Evolutionary conservation across 92 coral and sea anemone genomes (phyloP).

Genomic region (Phenganax stokvisi): DNA sequence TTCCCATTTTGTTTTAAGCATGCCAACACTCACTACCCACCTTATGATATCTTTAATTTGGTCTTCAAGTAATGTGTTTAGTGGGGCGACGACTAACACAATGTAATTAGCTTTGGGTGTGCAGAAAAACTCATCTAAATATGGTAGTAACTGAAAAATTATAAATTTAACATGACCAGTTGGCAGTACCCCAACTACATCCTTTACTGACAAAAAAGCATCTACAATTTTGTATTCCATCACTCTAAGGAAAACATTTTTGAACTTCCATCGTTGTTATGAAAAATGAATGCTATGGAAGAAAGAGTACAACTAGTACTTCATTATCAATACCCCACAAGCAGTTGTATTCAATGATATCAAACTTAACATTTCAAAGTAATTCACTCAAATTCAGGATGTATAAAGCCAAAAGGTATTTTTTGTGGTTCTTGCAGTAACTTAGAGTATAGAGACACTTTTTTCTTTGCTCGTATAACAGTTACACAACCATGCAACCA

Average conservation of each 20-base stretch:
- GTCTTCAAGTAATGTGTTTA: slow-evolving; percentile 38
- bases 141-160: slow-evolving; percentile 47
- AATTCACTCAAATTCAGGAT: too few species aligned
- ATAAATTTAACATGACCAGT: slow-evolving; percentile 47
- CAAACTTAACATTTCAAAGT: too few species aligned
- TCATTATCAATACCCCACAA: too few species aligned
- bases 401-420: too few species aligned
- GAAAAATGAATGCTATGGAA: background rate
- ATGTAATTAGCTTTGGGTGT: slow-evolving; percentile 23
- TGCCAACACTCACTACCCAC: slow-evolving; percentile 18
- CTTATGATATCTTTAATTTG: slow-evolving; percentile 26
- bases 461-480: too few species aligned
- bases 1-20: slow-evolving; percentile 28
- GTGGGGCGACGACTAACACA: slow-evolving; percentile 35
- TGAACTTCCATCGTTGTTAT: slow-evolving; percentile 1
- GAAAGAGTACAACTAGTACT: background rate
- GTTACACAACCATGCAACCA: too few species aligned
- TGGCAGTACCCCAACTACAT: slow-evolving; percentile 47
- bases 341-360: too few species aligned
- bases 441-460: too few species aligned
- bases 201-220: slow-evolving; percentile 34
- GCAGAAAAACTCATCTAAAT: slow-evolving; percentile 26
- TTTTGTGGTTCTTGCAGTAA: too few species aligned
- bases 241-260: slow-evolving; percentile 35
- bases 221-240: slow-evolving; percentile 43